Percentiles rank a stretch among this genome's conserved stretches.
Conservation (phyloP, 2,797 vertebrate species). For the Poliocrania exsul region DNA sequence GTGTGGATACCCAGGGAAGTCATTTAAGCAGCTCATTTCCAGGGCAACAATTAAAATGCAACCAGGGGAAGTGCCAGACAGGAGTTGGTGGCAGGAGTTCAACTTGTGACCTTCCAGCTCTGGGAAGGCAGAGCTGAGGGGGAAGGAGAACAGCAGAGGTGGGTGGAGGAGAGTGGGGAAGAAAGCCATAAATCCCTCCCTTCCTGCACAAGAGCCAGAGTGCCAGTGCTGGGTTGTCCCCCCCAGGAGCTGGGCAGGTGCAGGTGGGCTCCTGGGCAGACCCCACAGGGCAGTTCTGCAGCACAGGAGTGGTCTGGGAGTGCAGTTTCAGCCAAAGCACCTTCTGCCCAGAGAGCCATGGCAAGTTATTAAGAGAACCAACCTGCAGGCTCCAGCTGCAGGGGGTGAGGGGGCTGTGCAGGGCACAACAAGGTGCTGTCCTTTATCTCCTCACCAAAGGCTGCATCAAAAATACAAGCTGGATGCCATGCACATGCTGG, state of each 20-base stretch:
- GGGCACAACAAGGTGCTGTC: background rate
- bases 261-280: background rate
- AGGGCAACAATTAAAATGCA: background rate
- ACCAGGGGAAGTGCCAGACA: background rate
- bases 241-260: background rate
- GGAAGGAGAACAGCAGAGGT: background rate
- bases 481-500: background rate
- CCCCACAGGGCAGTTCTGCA: background rate
- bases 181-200: background rate
- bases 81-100: background rate
- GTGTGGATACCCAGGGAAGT: background rate
- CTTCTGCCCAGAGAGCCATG: background rate
- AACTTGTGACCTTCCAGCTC: constrained; percentile 17
- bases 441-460: background rate
- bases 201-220: background rate
- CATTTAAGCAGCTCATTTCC: background rate
- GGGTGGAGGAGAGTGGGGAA: background rate
- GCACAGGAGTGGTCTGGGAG: background rate
- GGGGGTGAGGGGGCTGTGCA: background rate
- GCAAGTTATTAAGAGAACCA: background rate
- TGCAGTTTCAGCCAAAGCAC: background rate
- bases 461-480: background rate
- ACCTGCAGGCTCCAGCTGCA: background rate
- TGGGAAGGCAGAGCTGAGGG: background rate
- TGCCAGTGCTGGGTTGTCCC: background rate